Evolutionary conservation across 2,797 vertebrate genomes (phyloP), one percentile per base, ranked within the genome.

Genomic region (Crax fasciolata): DNA sequence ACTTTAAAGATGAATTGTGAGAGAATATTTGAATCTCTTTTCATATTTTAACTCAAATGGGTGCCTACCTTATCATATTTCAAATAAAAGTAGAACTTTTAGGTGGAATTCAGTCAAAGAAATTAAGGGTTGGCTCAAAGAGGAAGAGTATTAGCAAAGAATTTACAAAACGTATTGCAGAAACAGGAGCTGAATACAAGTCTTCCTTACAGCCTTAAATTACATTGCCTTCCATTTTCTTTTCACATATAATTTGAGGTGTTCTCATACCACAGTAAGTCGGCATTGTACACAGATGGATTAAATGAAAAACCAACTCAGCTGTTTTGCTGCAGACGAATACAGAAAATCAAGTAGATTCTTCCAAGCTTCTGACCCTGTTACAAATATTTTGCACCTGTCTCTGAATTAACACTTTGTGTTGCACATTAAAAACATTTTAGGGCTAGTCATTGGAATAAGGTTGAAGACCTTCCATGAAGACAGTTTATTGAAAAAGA

Each of bases 1-100:
- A 17, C 87, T 92, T 96, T 89, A 92, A 94, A 95, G 74, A 87
- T 82, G 1, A 93, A 82, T 83, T 94, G 81, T 87, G 88, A 87
- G 88, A 97, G 65, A 92, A 82, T 0, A 0, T 28, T 93, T 89
- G 41, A 74, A 87, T 89, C 89, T 89, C 44, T 96, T 95, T 90
- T 94, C 70, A 49, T 89, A 72, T 96, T 96, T 95, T 49, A 90
- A 41, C 87, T 96, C 57, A 88, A 89, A 82, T 83, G 52, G 17
- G 3, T 84, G 57, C 54, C 77, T 77, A 43, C 20, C 74, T 55
- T 90, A 21, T 74, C 39, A 49, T 90, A 84, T 71, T 90, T 84
- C 54, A 92, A 92, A 90, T 84, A 74, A 84, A 84, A 87, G 39
- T 51, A 91, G 63, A 18, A 79, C 1, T 83, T 93, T 21, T 66